Conservation (phyloP, 2,888 invertebrate genomes). For the Drosophila tripunctata region DNA sequence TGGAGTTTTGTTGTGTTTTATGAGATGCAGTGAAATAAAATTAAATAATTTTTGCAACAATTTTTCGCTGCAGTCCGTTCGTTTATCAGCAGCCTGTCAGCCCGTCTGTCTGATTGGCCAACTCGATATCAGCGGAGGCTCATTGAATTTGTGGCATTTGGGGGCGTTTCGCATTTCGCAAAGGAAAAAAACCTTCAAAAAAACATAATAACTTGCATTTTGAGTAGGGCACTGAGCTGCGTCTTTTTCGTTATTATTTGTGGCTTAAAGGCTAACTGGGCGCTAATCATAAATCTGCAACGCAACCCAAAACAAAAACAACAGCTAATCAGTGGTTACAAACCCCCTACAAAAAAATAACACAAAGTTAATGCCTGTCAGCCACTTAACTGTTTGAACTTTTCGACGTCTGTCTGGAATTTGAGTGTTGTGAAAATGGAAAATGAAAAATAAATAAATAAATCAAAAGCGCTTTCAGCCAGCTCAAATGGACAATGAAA, state of each 20-base stretch:
- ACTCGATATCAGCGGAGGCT: conserved; percentile 56
- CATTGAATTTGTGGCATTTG: conserved; percentile 78
- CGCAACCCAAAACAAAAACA: conserved; percentile 53
- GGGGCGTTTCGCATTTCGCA: conserved; percentile 69
- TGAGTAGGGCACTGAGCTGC: conserved; percentile 72
- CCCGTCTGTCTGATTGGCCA: conserved; percentile 55
- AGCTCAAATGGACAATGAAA: conserved; percentile 16
- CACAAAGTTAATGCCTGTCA: conserved; percentile 73
- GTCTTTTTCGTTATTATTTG: conserved; percentile 36
- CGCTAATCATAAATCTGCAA: conserved; percentile 77
- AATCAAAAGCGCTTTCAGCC: conserved; percentile 60
- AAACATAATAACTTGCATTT: conserved; percentile 74
- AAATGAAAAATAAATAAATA: conserved; percentile 72
- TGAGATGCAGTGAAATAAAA: background rate
- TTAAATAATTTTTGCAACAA: conserved; percentile 45
- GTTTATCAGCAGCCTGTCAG: conserved; percentile 3
- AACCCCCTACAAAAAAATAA: conserved; percentile 23
- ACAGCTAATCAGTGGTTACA: conserved; percentile 70
- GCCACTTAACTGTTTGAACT: conserved; percentile 77
- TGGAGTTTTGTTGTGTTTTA: background rate
- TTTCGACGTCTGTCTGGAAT: conserved; percentile 71
- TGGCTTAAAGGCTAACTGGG: conserved; percentile 53
- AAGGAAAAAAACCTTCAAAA: conserved; percentile 75
- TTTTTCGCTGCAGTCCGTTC: conserved; percentile 10
- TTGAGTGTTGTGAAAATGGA: conserved; percentile 64